Base-by-base conservation (phyloP, 2,797 vertebrate species). In the Cryptoblepharus egeriae region DNA sequence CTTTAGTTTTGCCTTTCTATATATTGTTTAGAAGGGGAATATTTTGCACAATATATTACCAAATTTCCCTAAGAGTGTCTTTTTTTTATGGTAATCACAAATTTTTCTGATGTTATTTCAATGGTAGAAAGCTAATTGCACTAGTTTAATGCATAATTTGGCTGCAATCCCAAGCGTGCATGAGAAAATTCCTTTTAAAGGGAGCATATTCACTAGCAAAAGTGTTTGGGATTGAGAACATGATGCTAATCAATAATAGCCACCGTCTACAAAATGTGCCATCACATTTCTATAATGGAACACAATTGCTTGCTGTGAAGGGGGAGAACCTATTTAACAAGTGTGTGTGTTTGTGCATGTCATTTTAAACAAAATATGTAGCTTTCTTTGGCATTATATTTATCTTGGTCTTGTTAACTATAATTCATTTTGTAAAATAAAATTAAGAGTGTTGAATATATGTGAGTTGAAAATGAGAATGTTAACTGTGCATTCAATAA, bases 401-500 rank as follows among this genome's bases (percentile, higher is more conserved):
- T 80, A 65, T 87, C 74, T 80, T 75, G 68, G 0, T 1, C 3
- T 75, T 15, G 30, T 76, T 30, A 72, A 71, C 3, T 82, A 63
- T 77, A 77, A 24, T 87, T 77, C 90, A 77, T 89, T 71, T 77
- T 67, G 39, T 77, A 73, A 73, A 70, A 65, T 26, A 20, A 83
- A 88, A 78, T 86, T 80, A 0, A 0, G n/a, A 37, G 63, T 61
- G 71, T 84, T 52, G 63, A 79, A 11, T 77, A 73, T 39, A 86
- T 81, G 75, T 87, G 80, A 79, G 24, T 72, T 84, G 45, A 28
- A 61, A 80, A 75, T 71, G 12, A 65, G 68, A 64, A 82, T 70
- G 42, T 52, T 82, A 35, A 61, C 30, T 7, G 35, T 26, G 70
- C 18, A 61, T 70, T 49, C 68, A 83, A 77, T 77, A 69, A 83